Base-by-base conservation (phyloP, 2,888 invertebrate genomes). In the Clitarchus hookeri region DNA sequence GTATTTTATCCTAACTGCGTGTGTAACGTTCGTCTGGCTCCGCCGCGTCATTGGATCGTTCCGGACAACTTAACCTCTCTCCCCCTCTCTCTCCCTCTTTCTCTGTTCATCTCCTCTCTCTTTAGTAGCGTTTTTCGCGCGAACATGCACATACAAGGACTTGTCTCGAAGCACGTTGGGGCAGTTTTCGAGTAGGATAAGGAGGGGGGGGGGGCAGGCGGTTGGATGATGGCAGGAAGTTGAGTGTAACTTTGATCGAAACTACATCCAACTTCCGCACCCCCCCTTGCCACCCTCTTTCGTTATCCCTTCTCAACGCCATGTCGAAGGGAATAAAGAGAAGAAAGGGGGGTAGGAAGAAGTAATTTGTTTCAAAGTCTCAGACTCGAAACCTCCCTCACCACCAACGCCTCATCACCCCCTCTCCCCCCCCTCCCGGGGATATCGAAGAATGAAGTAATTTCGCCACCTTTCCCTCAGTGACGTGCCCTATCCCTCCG, bases 371-470 rank as follows among this genome's bases (percentile, higher is more conserved):
- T 65, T 65, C 65, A 16, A 65, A 65, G 65, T 65, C 65, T 19
- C 65, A 65, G 65, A 65, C 65, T 65, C 53, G n/a, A 65, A 65
- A 65, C 65, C 65, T 65, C 65, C 16, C 16, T 6, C n/a, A 11
- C 8, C 8, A 6, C n/a, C 65, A n/a, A n/a, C n/a, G n/a, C n/a
- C n/a, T n/a, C n/a, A n/a, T n/a, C 65, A n/a, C 8, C 65, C 65
- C 65, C n/a, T 19, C 0, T 23, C n/a, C 65, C 65, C 65, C 65
- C 23, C 13, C n/a, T 3, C 11, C 19, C 13, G 8, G 13, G 65
- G 65, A 65, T 65, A 65, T 65, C 65, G 65, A 65, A 65, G 65
- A 65, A 65, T 65, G n/a, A n/a, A 65, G 65, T 65, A 65, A 65
- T 65, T 65, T 65, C 65, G 65, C 65, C 65, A 65, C 65, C 65